Evolutionary conservation across 2,797 vertebrate genomes (phyloP), one percentile per base, ranked within the genome.

Genomic region (Ciconia nigra): DNA sequence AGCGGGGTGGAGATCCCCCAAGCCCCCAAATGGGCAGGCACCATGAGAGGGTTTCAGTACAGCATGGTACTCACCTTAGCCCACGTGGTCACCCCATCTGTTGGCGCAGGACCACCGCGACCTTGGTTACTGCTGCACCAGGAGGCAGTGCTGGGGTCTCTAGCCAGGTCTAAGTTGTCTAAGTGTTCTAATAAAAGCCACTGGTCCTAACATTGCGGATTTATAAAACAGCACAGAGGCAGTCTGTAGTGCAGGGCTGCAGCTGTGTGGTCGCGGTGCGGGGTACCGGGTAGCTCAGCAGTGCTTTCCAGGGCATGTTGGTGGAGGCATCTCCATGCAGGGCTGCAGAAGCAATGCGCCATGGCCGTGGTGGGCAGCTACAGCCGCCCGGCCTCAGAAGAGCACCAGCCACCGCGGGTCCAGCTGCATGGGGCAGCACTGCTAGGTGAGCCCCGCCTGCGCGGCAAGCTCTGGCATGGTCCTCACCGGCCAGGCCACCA

Each of bases 391-490:
- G 33, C 21, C 33, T 63, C 9, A 5, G 29, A 22, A 11, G 8
- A 44, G 11, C 44, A 26, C 10, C 2, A 15, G 15, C 35, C 39
- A 20, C 37, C 4, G 0, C 0, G 2, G 49, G 13, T 42, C 18
- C 59, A 6, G 26, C 66, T 26, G 51, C 13, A 0, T 2, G 5
- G 51, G 20, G 41, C 13, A 47, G 37, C 28, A 10, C 46, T 26
- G 37, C 57, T 14, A 13, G 52, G 28, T 0, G 0, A 69, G 54
- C 24, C 13, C 13, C 35, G 1, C 15, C 70, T 61, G 41, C 7
- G 1, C 1, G 0, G 52, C 46, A 10, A 49, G 39, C 46, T 24
- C 14, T 1, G 0, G 15, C 57, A 26, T 3, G 0, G 54, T 13
- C 62, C 71, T 37, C 17, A 1, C 33, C 0, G 0, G 7, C 37